Evolutionary conservation across 2,113 vertebrate genomes (phyloP).

Genomic region (Polyodon spathula): DNA sequence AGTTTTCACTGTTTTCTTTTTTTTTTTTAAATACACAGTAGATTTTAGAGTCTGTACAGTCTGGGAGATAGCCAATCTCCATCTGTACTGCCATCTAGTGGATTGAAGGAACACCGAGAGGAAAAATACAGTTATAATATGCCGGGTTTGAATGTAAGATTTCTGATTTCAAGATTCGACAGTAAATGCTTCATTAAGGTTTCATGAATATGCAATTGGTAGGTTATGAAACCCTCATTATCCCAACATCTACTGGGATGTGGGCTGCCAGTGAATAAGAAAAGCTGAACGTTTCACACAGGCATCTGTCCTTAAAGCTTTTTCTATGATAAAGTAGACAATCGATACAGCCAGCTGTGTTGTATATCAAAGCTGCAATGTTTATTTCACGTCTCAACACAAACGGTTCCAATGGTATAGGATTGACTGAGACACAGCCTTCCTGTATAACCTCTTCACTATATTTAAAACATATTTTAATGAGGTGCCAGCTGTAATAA

Average conservation of each 20-base stretch:
- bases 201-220: constrained; percentile 35
- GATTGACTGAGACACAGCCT: no score
- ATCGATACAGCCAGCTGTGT: neutral
- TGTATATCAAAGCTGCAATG: neutral
- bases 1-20: no score
- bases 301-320: constrained; percentile 17
- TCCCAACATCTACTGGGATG: constrained; percentile 16
- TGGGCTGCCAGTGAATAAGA: constrained; percentile 29
- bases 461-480: no score
- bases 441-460: no score
- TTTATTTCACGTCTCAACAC: neutral
- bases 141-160: neutral
- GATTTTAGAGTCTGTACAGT: no score
- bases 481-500: no score
- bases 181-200: constrained; percentile 31
- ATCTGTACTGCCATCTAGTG: no score
- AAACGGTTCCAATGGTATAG: neutral
- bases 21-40: no score
- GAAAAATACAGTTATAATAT: constrained; percentile 3
- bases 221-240: constrained; percentile 19
- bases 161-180: constrained; percentile 42
- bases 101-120: constrained; percentile 49
- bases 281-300: constrained; percentile 21
- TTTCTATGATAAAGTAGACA: constrained; percentile 23
- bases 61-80: no score